A percentile compares a stretch with the other conserved stretches of the same genome.
phyloP scores from a whole-genome alignment of 2,888 invertebrate genomes.

The Tanytarsus gracilentus region DNA sequence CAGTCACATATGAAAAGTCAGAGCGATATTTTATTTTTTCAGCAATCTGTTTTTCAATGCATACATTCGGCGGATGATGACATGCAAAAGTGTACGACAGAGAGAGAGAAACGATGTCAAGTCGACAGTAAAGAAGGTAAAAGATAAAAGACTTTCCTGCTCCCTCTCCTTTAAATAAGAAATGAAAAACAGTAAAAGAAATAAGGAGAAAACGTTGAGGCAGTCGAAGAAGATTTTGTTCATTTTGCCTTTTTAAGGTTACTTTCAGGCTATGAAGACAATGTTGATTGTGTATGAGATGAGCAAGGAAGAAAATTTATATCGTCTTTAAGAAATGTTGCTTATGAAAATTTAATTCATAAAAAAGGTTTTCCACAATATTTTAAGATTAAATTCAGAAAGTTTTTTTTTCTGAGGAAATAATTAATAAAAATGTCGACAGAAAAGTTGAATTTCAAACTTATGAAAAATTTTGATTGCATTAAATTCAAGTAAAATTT shows the following conservation, averaged over 20 bases:
- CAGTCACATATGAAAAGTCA: not conserved
- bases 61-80: not conserved
- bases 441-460: not conserved
- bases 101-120: not conserved
- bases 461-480: not conserved
- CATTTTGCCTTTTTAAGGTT: no score
- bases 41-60: not conserved
- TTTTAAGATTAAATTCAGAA: no score
- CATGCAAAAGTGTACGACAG: not conserved
- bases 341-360: constrained; percentile 2
- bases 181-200: not conserved
- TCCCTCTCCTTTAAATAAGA: constrained; percentile 2
- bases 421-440: not conserved
- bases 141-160: not conserved
- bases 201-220: no score
- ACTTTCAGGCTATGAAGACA: no score
- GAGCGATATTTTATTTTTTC: not conserved
- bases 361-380: no score
- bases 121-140: constrained; percentile 2
- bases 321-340: not conserved
- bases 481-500: not conserved
- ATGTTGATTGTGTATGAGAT: no score
- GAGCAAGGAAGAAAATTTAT: no score
- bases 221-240: no score
- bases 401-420: no score